These are phyloP conservation scores for Rhizomys pruinosus DNA, from an alignment of 2,113 vertebrate genomes.

Conservation along the genomic window DNA sequence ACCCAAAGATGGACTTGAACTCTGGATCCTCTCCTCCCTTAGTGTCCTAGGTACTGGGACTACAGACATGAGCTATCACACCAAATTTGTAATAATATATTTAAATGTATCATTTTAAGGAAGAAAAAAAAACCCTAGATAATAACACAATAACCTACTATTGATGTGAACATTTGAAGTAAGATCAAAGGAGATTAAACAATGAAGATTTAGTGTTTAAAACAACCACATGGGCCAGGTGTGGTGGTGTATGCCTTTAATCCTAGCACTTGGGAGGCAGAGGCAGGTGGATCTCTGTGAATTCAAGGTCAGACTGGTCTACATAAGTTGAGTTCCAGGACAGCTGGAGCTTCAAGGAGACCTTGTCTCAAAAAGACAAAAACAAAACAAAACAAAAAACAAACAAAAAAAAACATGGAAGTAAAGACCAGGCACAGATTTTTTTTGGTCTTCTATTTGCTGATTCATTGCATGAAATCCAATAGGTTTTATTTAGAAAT, in stretches of 20 bases:
- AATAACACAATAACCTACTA: slow-evolving; percentile 28
- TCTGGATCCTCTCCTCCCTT: neutral
- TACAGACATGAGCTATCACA: neutral
- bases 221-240: no score
- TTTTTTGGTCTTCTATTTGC: slow-evolving; percentile 32
- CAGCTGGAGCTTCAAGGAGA: no score
- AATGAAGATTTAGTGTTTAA: neutral
- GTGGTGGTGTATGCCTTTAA: no score
- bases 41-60: neutral
- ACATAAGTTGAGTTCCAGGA: no score
- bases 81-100: neutral
- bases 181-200: slow-evolving; percentile 18
- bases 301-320: no score
- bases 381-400: no score
- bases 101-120: no score
- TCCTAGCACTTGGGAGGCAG: no score
- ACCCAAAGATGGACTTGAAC: neutral
- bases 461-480: neutral
- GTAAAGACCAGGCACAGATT: neutral
- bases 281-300: no score
- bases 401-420: no score
- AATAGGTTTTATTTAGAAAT: slow-evolving; percentile 6
- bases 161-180: slow-evolving; percentile 18
- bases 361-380: no score
- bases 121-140: neutral